phyloP scores from a whole-genome alignment of 2,797 vertebrate species.

The Anomalospiza imberbis region DNA sequence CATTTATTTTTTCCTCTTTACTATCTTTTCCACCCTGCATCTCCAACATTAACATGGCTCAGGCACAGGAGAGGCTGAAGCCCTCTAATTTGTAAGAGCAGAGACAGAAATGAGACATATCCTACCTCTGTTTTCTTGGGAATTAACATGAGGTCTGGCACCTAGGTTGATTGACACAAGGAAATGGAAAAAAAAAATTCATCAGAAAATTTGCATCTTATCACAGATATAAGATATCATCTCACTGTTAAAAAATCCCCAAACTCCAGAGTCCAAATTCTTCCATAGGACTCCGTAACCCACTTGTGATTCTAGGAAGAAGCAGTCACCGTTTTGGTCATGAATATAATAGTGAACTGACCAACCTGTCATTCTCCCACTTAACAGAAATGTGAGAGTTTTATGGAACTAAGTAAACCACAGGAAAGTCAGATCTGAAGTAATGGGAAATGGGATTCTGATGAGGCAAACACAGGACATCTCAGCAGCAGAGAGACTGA shows the following conservation, averaged over 20 bases:
- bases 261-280: background rate
- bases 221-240: background rate
- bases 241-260: background rate
- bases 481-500: background rate
- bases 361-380: background rate
- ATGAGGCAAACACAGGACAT: background rate
- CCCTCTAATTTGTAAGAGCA: background rate
- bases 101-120: background rate
- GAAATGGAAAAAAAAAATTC: background rate
- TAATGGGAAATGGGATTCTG: background rate
- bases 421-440: background rate
- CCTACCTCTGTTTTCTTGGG: background rate
- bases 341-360: background rate
- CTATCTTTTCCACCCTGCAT: background rate
- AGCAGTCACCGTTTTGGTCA: background rate
- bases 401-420: background rate
- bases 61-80: background rate
- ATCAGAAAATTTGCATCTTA: background rate
- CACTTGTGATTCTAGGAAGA: background rate
- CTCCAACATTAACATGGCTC: background rate
- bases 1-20: background rate
- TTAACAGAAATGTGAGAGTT: background rate
- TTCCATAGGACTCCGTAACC: background rate
- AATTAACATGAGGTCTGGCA: background rate
- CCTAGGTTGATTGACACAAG: background rate